These are phyloP conservation scores for Macaria notata DNA, from an alignment of 2,888 invertebrate species.

Conservation along the genomic window DNA sequence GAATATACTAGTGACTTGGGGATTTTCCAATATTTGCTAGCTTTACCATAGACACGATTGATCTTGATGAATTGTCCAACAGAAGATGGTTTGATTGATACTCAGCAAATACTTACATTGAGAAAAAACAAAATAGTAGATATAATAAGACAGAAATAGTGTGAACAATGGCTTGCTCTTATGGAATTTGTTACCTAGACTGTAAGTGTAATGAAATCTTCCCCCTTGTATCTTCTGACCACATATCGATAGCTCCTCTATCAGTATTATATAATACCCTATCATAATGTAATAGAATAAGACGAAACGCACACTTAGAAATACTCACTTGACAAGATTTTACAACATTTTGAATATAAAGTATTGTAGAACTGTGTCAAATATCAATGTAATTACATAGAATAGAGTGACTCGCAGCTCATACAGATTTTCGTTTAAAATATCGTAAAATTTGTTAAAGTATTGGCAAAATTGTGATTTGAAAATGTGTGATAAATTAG, in stretches of 20 bases:
- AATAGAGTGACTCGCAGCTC: too few relatives aligned
- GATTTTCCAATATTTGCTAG: too few relatives aligned
- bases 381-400: too few relatives aligned
- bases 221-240: slow-evolving; percentile 4
- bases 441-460: slow-evolving; percentile 3
- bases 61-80: too few relatives aligned
- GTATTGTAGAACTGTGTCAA: too few relatives aligned
- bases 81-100: too few relatives aligned
- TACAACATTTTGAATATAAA: neutral
- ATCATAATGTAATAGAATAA: slow-evolving; percentile 14
- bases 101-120: too few relatives aligned
- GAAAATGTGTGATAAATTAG: slow-evolving; percentile 64
- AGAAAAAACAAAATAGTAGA: neutral
- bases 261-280: slow-evolving; percentile 2
- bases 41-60: too few relatives aligned
- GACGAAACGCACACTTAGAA: slow-evolving; percentile 18
- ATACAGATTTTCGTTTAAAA: too few relatives aligned
- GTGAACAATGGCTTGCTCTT: slow-evolving; percentile 11
- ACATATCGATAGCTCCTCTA: slow-evolving; percentile 28
- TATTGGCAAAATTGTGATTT: slow-evolving; percentile 56
- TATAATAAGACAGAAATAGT: too few relatives aligned
- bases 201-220: slow-evolving; percentile 4
- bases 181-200: slow-evolving; percentile 16
- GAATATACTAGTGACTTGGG: too few relatives aligned
- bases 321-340: neutral